Evolutionary conservation across 1,140 invertebrate species (phyloP), one percentile per base, ranked within the genome.

Genomic region (Heliconius congener): DNA sequence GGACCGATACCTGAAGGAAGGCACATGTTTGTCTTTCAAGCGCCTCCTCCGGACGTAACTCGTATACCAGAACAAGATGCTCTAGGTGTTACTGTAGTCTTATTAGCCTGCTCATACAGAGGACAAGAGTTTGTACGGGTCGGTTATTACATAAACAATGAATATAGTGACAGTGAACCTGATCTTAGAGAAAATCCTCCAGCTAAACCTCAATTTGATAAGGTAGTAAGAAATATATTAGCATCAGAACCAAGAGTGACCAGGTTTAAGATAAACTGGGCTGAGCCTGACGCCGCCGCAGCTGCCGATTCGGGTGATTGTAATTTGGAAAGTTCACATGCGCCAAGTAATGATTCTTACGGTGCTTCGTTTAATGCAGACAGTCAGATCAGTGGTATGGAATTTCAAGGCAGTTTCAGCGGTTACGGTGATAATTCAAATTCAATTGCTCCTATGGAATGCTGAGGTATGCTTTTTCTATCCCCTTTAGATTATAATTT

Each of bases 111-210:
- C 94, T 99, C 98, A 0, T 99, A 99, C 87, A 88, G 95, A 30
- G 95, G 96, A 11, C 98, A 99, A 87, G 99, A 99, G 95, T 99
- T 99, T 92, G 98, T 99, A 3, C 94, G 99, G 81, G 98, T 99
- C 27, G 99, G 99, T 16, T 99, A 99, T 94, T 99, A 99, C 92
- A 99, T 99, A 71, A 99, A 99, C 88, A 99, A 99, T 91, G 99
- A 99, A 89, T 99, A 99, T 90, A 96, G 95, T 34, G 99, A 99
- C 90, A 96, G 95, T n/a, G 98, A 99, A 87, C 97, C 97, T 6
- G 99, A 99, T 93, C 93, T 99, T 81, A 96, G 97, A 81, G 99
- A 99, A 94, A 99, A 99, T 94, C 99, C 99, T 37, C 99, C 99
- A 50, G 95, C 97, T 3, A 96, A 97, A 70, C 99, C 99, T 18